Conservation (phyloP, 2,797 vertebrate species). For the Thunnus albacares region DNA sequence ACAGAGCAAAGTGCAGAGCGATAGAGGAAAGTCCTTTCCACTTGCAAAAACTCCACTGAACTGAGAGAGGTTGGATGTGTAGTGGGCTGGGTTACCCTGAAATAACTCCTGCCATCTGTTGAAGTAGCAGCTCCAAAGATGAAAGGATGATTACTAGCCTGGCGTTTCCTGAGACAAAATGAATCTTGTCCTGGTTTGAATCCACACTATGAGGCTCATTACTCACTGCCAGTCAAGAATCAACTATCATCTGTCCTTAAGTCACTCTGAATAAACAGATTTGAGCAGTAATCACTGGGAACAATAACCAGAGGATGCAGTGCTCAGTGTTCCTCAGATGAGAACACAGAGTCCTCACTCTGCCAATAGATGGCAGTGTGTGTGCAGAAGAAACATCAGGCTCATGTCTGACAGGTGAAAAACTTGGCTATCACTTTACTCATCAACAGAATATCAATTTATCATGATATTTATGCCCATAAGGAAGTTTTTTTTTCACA, state of each 20-base stretch:
- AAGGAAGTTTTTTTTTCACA: background rate
- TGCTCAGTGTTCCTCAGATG: background rate
- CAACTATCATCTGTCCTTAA: slow-evolving; percentile 39
- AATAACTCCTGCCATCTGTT: slow-evolving; percentile 76
- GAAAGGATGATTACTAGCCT: slow-evolving; percentile 57
- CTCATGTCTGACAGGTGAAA: background rate
- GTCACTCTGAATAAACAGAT: slow-evolving; percentile 43
- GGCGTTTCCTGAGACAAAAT: slow-evolving; percentile 50
- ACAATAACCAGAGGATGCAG: slow-evolving; percentile 34
- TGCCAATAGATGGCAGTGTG: slow-evolving; percentile 81
- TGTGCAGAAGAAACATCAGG: slow-evolving; percentile 25
- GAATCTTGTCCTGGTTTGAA: slow-evolving; percentile 49
- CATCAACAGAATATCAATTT: slow-evolving; percentile 12
- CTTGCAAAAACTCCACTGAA: slow-evolving; percentile 30
- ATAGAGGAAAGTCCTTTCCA: slow-evolving; percentile 18
- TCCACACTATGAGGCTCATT: slow-evolving; percentile 37
- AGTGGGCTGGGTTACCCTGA: slow-evolving; percentile 60
- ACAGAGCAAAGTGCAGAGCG: slow-evolving; percentile 1
- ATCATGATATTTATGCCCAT: background rate
- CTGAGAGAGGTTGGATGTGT: slow-evolving; percentile 33
- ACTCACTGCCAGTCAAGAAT: slow-evolving; percentile 35
- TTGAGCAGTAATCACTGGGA: slow-evolving; percentile 16
- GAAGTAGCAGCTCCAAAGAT: slow-evolving; percentile 64
- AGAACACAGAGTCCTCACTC: background rate
- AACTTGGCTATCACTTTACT: background rate